Base-by-base conservation (phyloP, 1,140 invertebrate species). In the Brachionus asplanchnoidis region DNA sequence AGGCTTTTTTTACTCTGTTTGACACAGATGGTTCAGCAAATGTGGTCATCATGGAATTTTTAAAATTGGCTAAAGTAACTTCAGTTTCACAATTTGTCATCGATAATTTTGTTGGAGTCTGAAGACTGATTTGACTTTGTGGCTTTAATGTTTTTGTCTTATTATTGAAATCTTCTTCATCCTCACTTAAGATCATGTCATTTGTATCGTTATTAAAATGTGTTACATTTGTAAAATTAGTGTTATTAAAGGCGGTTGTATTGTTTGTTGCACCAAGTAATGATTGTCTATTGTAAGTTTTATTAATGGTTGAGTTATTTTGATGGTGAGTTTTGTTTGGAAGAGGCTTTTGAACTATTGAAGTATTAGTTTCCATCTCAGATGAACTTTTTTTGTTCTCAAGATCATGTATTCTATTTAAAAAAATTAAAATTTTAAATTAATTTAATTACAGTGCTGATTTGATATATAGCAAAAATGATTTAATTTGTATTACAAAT, bases 151-250 rank as follows among this genome's bases (percentile, higher is more conserved):
- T 44, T 50, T 50, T 46, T 23, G 26, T 77, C 9, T 77, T 77
- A 77, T 28, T 77, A 12, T 36, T 36, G 32, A 50, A 28, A 23
- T 77, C 44, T 23, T 36, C 42, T n/a, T 73, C 68, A 42, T 73
- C 68, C 2, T 73, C 68, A 40, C 32, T 73, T 20, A 73, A 73
- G 17, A 73, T 17, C 68, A 73, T 73, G 42, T 73, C 68, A 23
- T 73, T 40, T 8, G 36, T 73, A 8, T 73, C 73, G 26, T 77
- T 77, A 46, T 77, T 77, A 26, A 77, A 77, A n/a, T 46, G 2
- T 6, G 73, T 77, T 23, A 77, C 73, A 32, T 77, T 50, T 3
- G 73, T 77, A 50, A 77, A 77, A 77, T 77, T 77, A 14, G 73
- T 77, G 26, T 77, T 77, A 77, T 77, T 77, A 53, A 77, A 77